Evolutionary conservation across 2,113 vertebrate genomes (phyloP).

Genomic region (Ptilorrhoa leucosticta): DNA sequence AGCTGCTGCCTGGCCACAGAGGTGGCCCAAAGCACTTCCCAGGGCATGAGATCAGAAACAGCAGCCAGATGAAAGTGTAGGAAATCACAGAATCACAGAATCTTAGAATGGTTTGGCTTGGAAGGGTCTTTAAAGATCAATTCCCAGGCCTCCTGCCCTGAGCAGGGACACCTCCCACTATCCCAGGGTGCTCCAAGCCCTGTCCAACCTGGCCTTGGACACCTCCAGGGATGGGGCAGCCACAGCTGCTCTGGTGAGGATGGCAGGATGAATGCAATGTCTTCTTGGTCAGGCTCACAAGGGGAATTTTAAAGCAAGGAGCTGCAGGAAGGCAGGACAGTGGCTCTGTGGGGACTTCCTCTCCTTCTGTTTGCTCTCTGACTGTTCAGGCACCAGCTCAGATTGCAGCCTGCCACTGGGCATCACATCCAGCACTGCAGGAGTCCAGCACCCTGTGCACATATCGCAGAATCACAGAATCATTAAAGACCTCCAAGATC

Average conservation of each 20-base stretch:
- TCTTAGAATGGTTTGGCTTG: background rate
- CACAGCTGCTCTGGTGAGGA: background rate
- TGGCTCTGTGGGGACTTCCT: background rate
- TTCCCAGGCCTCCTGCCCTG: background rate
- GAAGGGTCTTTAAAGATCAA: background rate
- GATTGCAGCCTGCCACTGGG: background rate
- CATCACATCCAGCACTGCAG: too few relatives aligned
- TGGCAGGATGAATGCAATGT: rapidly evolving
- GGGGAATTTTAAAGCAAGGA: background rate
- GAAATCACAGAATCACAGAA: background rate
- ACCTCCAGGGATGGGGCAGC: background rate
- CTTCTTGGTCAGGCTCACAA: background rate
- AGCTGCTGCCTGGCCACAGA: background rate
- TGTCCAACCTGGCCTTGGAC: background rate
- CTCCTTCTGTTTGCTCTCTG: background rate
- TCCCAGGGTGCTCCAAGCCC: too few relatives aligned
- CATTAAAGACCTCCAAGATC: background rate
- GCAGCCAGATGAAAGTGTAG: background rate
- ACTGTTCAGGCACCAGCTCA: background rate
- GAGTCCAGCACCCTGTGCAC: background rate
- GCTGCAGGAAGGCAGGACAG: background rate
- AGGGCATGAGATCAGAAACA: background rate
- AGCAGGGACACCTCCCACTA: background rate
- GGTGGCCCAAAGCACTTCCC: background rate
- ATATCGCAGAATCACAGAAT: background rate